Evolutionary conservation across 2,113 vertebrate genomes (phyloP).

Genomic region (Peromyscus polionotus): DNA sequence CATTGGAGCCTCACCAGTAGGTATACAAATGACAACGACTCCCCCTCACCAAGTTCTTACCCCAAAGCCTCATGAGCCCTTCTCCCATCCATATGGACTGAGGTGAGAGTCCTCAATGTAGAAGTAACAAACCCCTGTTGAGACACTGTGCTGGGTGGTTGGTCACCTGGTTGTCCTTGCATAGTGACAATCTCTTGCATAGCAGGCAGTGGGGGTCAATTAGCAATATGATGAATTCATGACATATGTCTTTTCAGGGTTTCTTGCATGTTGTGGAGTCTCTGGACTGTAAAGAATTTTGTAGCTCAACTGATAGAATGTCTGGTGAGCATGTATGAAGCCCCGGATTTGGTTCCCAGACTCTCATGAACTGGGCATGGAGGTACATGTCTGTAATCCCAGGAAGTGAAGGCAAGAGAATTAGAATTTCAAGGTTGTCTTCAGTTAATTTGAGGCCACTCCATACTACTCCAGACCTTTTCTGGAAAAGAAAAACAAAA

Average conservation of each 20-base stretch:
- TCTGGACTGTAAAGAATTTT: not conserved
- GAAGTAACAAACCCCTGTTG: not conserved
- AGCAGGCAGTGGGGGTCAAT: not conserved
- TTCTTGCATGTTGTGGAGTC: conserved; percentile 30
- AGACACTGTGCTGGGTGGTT: not conserved
- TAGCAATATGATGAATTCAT: conserved; percentile 28
- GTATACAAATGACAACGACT: not conserved
- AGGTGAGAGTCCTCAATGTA: not conserved
- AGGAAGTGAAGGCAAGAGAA: not conserved
- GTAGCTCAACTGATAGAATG: not conserved
- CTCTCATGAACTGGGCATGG: not conserved
- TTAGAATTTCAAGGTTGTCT: too few relatives aligned
- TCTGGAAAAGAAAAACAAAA: not conserved
- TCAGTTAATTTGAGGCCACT: not conserved
- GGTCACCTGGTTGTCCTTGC: not conserved
- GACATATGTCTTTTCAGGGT: not conserved
- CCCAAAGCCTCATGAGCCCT: not conserved
- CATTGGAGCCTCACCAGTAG: not conserved
- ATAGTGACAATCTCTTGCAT: conserved; percentile 1
- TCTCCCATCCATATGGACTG: not conserved
- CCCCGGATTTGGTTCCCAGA: not conserved
- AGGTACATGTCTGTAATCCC: not conserved
- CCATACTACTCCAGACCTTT: not conserved
- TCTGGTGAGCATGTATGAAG: not conserved
- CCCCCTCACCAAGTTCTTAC: not conserved